phyloP scores from a whole-genome alignment of 2,113 vertebrate species.

The sheep (Ovis aries) region DNA sequence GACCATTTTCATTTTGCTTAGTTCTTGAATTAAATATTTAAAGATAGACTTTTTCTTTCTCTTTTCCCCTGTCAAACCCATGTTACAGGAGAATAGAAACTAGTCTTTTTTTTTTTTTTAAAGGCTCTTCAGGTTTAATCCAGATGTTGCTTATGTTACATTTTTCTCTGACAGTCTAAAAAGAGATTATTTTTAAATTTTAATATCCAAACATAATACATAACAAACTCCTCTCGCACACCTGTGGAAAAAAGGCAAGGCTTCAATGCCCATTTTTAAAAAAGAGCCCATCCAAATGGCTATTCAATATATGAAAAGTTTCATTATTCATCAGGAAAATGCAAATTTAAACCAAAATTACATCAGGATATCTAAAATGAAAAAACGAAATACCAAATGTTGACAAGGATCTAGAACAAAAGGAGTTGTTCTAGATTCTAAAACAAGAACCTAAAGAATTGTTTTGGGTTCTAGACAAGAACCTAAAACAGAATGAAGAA shows the following conservation, averaged over 20 bases:
- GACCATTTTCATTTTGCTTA: not conserved
- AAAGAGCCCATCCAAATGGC: not conserved
- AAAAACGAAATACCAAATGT: not conserved
- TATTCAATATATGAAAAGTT: not conserved
- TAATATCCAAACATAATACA: not conserved
- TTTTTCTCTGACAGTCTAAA: constrained; percentile 24
- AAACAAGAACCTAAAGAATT: not conserved
- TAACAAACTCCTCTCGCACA: not conserved
- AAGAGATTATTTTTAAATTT: not conserved
- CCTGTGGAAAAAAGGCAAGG: not conserved
- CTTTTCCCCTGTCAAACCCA: not conserved
- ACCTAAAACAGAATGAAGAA: not conserved
- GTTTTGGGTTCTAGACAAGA: not conserved
- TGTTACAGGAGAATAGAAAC: not conserved
- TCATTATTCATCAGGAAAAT: not conserved
- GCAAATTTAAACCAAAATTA: not conserved
- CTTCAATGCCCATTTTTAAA: not conserved
- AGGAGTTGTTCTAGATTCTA: not conserved
- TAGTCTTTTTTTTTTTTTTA: not conserved
- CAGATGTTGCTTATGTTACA: not conserved
- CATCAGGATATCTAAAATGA: constrained; percentile 5
- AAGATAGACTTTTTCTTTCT: not conserved
- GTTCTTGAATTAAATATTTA: constrained; percentile 23
- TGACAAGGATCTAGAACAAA: not conserved
- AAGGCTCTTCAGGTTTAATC: not conserved